Evolutionary conservation across 2,797 vertebrate species (phyloP).

Genomic region (Borostomias antarcticus): DNA sequence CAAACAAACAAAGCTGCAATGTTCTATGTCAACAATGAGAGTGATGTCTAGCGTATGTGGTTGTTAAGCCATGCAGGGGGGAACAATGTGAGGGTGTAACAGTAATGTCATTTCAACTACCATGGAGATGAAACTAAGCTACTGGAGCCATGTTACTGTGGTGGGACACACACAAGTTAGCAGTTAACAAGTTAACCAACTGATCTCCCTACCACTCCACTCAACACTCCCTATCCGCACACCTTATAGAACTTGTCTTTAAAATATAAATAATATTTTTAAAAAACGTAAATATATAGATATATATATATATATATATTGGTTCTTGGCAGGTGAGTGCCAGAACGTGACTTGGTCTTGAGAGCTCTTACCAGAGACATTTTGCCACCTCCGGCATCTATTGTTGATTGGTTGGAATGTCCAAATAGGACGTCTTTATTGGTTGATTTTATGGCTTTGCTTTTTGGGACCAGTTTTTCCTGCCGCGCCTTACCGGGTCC

Average conservation of each 20-base stretch:
- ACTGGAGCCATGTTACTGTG: constrained; percentile 35
- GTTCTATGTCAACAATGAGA: constrained; percentile 29
- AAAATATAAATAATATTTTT: background rate
- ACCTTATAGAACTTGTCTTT: background rate
- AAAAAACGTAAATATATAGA: background rate
- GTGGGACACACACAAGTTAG: constrained; percentile 45
- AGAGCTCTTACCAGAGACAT: constrained; percentile 74
- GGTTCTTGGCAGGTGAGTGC: constrained; percentile 53
- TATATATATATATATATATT: constrained; percentile 19
- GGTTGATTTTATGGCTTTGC: constrained; percentile 74
- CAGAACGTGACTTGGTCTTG: constrained; percentile 55
- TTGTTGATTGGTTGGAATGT: constrained; percentile 72
- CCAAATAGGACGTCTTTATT: constrained; percentile 70
- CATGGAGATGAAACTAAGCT: constrained; percentile 35
- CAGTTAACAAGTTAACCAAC: constrained; percentile 38
- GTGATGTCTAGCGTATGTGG: constrained; percentile 19
- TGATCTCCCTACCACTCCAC: constrained; percentile 36
- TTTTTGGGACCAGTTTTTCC: constrained; percentile 69
- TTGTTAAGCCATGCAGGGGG: constrained; percentile 51
- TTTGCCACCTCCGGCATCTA: constrained; percentile 73
- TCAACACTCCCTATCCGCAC: constrained; percentile 20
- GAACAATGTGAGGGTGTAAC: constrained; percentile 40
- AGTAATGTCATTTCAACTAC: constrained; percentile 23
- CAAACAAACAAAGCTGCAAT: constrained; percentile 28
- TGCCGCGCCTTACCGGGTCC: constrained; percentile 74